Evolutionary conservation across 2,113 vertebrate species (phyloP), one percentile per base, ranked within the genome.

Genomic region (Dipodomys ordii): DNA sequence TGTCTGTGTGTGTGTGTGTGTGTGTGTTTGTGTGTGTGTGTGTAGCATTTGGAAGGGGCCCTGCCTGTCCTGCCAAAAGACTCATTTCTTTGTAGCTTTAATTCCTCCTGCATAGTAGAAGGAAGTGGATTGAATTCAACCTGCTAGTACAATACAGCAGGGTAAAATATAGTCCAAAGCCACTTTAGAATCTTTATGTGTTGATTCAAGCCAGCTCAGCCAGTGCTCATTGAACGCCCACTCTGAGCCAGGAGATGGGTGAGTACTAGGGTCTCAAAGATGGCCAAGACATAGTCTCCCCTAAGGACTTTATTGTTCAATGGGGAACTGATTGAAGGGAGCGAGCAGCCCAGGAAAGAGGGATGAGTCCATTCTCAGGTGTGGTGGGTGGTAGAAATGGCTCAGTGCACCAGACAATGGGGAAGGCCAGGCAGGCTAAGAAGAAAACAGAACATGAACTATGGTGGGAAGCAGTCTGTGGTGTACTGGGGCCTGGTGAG

Each of bases 211-310:
- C 74, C 81, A 22, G 23, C 19, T 88, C 53, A 68, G 53, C 79
- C 62, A 44, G 0, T 8, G 1, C 8, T 68, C 32, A 6, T 1
- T 9, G 22, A 32, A 35, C 22, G 64, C n/a, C 73, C 23, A 20
- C 25, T 53, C 15, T 68, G 78, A 35, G 49, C 65, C 90, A 23
- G 10, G 62, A 67, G 23, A 32, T 53, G 39, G 32, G 62, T 28
- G 49, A 30, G 15, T 32, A 3, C 9, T 30, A 9, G 79, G 39
- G 44, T 80, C 44, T 32, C 65, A 57, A 6, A 44, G 86, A 20
- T 53, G 85, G 12, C 88, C 88, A 53, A 65, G 74, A 44, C 44
- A 28, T 2, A 8, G 27, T n/a, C 7, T 13, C 80, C 8, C 73
- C 79, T 6, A 0, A 23, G 27, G 71, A 62, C 57, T 32, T 85